Base-by-base conservation (phyloP, 2,888 invertebrate species). In the Phengaris arion region DNA sequence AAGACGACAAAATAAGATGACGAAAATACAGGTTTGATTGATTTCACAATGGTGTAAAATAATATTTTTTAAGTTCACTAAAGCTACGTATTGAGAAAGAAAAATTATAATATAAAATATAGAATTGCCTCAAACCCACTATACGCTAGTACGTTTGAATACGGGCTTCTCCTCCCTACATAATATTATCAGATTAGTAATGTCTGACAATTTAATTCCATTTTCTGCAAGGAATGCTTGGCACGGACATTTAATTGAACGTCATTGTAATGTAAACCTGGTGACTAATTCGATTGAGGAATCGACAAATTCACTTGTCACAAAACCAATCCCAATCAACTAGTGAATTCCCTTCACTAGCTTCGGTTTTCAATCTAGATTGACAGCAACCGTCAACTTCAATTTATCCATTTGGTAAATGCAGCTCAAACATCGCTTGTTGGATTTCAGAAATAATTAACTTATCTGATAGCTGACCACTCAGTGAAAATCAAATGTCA, bases 371-470 rank as follows among this genome's bases (percentile, higher is more conserved):
- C 59, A 22, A 59, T 59, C 12, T 35, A 12, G 22, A 59, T 59
- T 5, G 59, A 59, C 59, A 59, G 22, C 59, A 15, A 10, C 7
- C 22, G 10, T 59, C 59, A 22, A 10, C 15, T 10, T 22, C 10
- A 59, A 59, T 57, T 57, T 22, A 59, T 59, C 59, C 22, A 22
- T 59, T 9, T 10, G 22, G 52, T 35, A 52, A 22, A 59, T 59
- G 57, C 22, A 22, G 9, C 52, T 52, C 52, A 52, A 52, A 55
- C 15, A 55, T 12, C 35, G 64, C 64, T 22, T 10, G n/a, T 57
- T n/a, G 22, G 59, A 59, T 59, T 59, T 59, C 59, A 59, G 22
- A 22, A 10, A 59, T 64, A 64, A 64, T 64, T 45, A 12, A 64
- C 64, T 64, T 64, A 64, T 35, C 45, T 45, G 35, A 6, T 45